Evolutionary conservation across 2,888 invertebrate species (phyloP), one percentile per base, ranked within the genome.

Genomic region (Sylvicola cinctus): DNA sequence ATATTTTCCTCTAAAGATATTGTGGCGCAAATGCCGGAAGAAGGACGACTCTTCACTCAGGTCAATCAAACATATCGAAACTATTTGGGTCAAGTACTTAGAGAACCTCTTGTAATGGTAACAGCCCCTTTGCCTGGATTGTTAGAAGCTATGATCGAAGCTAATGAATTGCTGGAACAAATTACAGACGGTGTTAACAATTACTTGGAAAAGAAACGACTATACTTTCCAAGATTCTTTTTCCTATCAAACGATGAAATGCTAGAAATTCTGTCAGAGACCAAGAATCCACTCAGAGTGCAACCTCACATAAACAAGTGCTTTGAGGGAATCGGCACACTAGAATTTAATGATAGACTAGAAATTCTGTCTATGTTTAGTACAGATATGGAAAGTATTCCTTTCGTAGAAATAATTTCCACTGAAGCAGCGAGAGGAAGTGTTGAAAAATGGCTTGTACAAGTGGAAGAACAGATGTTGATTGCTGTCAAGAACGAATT

Each of bases 181-280:
- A 68, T 75, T 32, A 65, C 65, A 38, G 63, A 63, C 39, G 71
- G 72, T 2, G 64, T 76, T 1, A 67, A 66, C 44, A 59, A 62
- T 32, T 77, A 75, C 48, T 55, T 79, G 37, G 70, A 75, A 46
- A 65, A 66, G 48, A 72, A 74, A 44, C 58, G 74, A 38, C 50
- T 70, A 10, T 67, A 60, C 45, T 78, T 78, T 48, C 68, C 76
- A 11, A 68, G 79, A 42, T 74, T 81, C 47, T 79, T 77, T 55
- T 80, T 80, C 46, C 51, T 80, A 35, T 75, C 77, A 2, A 76
- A 80, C 49, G 69, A 71, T 42, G 78, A 79, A 52, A 65, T 80
- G 54, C 54, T 79, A 33, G 70, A 73, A 45, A 71, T 80, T 40
- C 54, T 81, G 16, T 74, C 77, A 2, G 71, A 75, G 51, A 68